Base-by-base conservation (phyloP, 2,797 vertebrate species). In the Dryobates pubescens region DNA sequence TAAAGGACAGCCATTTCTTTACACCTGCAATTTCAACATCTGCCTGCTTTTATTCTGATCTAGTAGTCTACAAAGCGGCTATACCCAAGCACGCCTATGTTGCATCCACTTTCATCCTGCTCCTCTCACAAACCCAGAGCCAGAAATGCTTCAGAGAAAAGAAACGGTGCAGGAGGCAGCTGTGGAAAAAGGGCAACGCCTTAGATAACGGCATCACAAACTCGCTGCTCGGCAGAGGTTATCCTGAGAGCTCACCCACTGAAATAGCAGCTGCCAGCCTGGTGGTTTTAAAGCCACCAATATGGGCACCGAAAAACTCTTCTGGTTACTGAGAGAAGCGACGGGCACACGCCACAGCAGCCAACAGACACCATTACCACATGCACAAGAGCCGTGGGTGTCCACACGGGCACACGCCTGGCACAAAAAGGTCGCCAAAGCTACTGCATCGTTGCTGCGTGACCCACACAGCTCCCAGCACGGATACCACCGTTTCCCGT, bases 51-150 rank as follows among this genome's bases (percentile, higher is more conserved):
- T 22, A 6, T 38, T 17, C 26, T 3, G 13, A 4, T 12, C 58
- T 15, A 22, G 9, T 30, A 51, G 26, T 62, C 10, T 7, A 6
- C 4, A 1, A 16, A 63, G 27, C 62, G 62, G 30, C 72, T n/a
- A 32, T 0, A 41, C 41, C 34, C 76, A 57, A 53, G 70, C 1
- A 0, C 27, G 13, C 53, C 3, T 2, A 12, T 0, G 30, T 1
- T 3, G 30, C 17, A 29, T 4, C 13, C 54, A n/a, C 27, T 61
- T 53, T 78, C 4, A 5, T 9, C 45, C 67, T 3, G 29, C 45
- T 58, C 43, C 34, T 78, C 67, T 45, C 51, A 6, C 34, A 65
- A 29, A 30, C 27, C 15, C 80, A 24, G 10, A 27, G 65, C 9
- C 29, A 26, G 18, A 14, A 9, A 3, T 0, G 30, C 3, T 7